Evolutionary conservation across 2,797 vertebrate species (phyloP), one percentile per base, ranked within the genome.

Genomic region (Macropus fuliginosus): DNA sequence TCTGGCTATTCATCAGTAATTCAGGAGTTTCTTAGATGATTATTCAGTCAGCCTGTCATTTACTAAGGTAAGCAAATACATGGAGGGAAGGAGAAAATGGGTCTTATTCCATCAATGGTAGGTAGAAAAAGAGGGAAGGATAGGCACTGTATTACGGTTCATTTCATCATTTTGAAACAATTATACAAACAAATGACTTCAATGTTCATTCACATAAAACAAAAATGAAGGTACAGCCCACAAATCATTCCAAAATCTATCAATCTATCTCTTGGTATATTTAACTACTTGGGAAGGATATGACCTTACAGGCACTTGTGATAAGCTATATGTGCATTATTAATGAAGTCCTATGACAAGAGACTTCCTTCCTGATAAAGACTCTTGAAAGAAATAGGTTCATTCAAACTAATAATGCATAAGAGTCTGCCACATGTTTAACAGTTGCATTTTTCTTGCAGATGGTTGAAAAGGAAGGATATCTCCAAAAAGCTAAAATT

Each of bases 401-500:
- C 56, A 89, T 97, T 97, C 18, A 94, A 66, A 91, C 93, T 89
- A 95, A 96, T 96, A 97, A 94, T 92, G 50, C 28, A 93, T 46
- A 94, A 66, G 50, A 91, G 59, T 96, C 94, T 96, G 96, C 96
- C 96, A 96, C 16, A 31, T 81, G 93, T 96, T 91, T 97, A 97
- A 98, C 54, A 52, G 89, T 91, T 55, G 54, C 40, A 91, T 97
- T 59, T 97, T 98, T 96, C 92, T 98, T 98, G 28, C 98, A 99
- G 99, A 98, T 98, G 97, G 98, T 98, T 93, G 96, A 99, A 94
- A 99, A 99, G 98, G 99, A 99, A 98, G 99, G 99, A 91, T 99
- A 99, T 97, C 98, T 99, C 98, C 99, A 99, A 91, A 99, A 99
- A 98, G 99, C 99, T 94, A 99, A 99, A 98, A 99, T 99, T 98